Percentiles rank a stretch among this genome's conserved stretches.
phyloP scores from a whole-genome alignment of 2,113 vertebrate genomes.

The Nyctereutes procyonoides region DNA sequence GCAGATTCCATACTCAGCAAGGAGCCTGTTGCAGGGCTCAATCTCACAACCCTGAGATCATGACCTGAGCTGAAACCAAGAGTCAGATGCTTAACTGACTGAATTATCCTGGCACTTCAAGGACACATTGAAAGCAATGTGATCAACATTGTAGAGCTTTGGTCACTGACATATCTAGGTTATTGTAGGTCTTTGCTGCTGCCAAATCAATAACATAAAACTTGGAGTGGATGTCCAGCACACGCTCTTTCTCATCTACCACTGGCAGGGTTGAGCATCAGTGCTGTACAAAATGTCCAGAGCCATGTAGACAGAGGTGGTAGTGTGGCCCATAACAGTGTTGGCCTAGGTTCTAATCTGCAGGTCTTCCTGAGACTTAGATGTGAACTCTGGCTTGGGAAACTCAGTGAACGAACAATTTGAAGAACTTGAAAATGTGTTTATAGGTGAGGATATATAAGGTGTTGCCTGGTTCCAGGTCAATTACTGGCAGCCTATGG shows the following conservation, averaged over 20 bases:
- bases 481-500: slow-evolving; percentile 96
- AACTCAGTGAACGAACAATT: slow-evolving; percentile 97
- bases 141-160: slow-evolving; percentile 93
- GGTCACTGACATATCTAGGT: slow-evolving; percentile 96
- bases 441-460: slow-evolving; percentile 97
- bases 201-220: slow-evolving; percentile 97
- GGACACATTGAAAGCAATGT: slow-evolving; percentile 96
- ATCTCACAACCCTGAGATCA: not conserved
- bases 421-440: slow-evolving; percentile 97
- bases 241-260: slow-evolving; percentile 93
- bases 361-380: slow-evolving; percentile 90
- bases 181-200: slow-evolving; percentile 97
- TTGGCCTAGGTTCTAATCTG: slow-evolving; percentile 94
- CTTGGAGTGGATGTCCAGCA: slow-evolving; percentile 97
- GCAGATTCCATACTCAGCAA: not conserved
- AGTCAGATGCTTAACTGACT: not conserved
- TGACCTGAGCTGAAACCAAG: not conserved
- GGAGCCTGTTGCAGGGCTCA: not conserved
- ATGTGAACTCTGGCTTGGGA: slow-evolving; percentile 93
- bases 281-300: slow-evolving; percentile 95
- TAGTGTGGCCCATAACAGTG: slow-evolving; percentile 92
- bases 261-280: slow-evolving; percentile 95
- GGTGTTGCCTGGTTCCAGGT: slow-evolving; percentile 94
- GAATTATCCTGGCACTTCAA: not conserved
- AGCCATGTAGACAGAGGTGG: slow-evolving; percentile 94